phyloP scores from a whole-genome alignment of 2,888 invertebrate genomes.

The Iphiclides podalirius region DNA sequence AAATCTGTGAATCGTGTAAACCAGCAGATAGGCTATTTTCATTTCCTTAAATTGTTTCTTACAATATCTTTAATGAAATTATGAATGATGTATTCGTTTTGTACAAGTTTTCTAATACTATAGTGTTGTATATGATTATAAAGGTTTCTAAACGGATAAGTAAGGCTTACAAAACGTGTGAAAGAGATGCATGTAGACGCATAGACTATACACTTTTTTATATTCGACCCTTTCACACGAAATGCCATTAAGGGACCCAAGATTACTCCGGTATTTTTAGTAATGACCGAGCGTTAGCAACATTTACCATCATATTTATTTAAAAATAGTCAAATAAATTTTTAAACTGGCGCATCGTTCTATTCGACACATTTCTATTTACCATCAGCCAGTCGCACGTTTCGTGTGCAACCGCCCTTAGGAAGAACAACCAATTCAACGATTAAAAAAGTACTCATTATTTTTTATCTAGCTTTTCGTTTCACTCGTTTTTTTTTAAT shows the following conservation, averaged over 20 bases:
- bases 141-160: too few species aligned
- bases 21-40: too few species aligned
- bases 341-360: too few species aligned
- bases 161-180: too few species aligned
- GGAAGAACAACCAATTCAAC: background rate
- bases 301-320: background rate
- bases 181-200: slow-evolving; percentile 1
- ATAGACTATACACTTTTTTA: background rate
- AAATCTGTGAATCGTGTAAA: background rate
- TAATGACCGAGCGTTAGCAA: background rate
- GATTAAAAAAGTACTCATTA: background rate
- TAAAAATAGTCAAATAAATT: background rate
- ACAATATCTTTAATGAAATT: too few species aligned
- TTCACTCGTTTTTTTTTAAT: background rate
- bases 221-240: slow-evolving; percentile 1
- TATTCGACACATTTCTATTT: too few species aligned
- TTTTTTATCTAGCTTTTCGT: background rate
- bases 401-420: background rate
- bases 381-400: background rate
- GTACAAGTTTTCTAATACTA: too few species aligned
- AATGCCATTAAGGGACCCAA: background rate
- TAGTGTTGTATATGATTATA: too few species aligned
- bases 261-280: background rate
- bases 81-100: too few species aligned
- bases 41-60: too few species aligned